Evolutionary conservation across 2,888 invertebrate species (phyloP).

Genomic region (Tyria jacobaeae): DNA sequence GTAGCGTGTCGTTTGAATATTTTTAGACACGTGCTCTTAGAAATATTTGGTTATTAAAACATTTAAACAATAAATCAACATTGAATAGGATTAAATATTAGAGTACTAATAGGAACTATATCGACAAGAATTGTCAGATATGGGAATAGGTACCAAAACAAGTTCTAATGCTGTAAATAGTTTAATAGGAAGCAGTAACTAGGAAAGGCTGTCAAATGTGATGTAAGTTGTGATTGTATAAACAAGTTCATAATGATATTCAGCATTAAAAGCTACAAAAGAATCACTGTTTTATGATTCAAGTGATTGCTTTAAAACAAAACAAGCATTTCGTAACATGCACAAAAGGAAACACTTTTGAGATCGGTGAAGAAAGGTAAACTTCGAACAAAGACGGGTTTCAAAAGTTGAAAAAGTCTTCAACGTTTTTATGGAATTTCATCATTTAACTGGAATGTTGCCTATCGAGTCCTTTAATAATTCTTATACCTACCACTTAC

Average conservation of each 20-base stretch:
- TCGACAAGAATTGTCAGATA: neutral
- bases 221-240: neutral
- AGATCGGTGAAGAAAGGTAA: too few relatives aligned
- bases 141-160: neutral
- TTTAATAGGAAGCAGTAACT: neutral
- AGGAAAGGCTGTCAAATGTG: neutral
- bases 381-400: neutral
- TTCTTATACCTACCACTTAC: neutral
- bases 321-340: too few relatives aligned
- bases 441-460: slow-evolving; percentile 10
- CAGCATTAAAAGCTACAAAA: neutral
- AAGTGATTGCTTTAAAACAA: too few relatives aligned
- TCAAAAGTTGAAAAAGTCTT: too few relatives aligned
- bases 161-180: neutral
- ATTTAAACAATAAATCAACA: too few relatives aligned
- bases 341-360: too few relatives aligned
- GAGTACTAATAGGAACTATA: neutral
- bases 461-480: neutral
- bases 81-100: too few relatives aligned
- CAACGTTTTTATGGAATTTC: neutral
- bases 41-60: too few relatives aligned
- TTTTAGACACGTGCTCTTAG: neutral
- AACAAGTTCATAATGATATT: too few relatives aligned
- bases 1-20: neutral
- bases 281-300: too few relatives aligned